Percentiles rank a stretch among this genome's conserved stretches.
Evolutionary conservation across 2,113 vertebrate genomes (phyloP).

Genomic region (Turdus rufiventris): DNA sequence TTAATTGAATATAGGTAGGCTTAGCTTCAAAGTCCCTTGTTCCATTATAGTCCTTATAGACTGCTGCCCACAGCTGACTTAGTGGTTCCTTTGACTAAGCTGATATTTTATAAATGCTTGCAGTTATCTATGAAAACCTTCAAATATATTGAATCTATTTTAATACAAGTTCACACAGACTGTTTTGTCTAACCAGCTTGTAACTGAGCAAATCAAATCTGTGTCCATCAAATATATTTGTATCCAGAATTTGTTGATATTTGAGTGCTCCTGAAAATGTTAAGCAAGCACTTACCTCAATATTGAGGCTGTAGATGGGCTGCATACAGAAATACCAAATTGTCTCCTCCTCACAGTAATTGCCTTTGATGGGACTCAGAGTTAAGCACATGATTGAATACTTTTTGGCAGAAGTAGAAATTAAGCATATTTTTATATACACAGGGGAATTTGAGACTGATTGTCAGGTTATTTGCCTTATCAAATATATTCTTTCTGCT

Average conservation of each 20-base stretch:
- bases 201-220: not conserved
- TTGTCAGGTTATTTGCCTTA: not conserved
- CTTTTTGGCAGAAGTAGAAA: not conserved
- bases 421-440: not conserved
- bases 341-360: not conserved
- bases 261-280: not conserved
- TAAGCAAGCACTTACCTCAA: not conserved
- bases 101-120: not conserved
- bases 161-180: not conserved
- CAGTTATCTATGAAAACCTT: not conserved
- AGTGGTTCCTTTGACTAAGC: not conserved
- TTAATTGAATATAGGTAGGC: not conserved
- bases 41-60: not conserved
- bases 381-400: not conserved
- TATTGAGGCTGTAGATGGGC: not conserved
- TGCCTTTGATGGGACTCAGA: not conserved
- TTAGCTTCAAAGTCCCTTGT: not conserved
- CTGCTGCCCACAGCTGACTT: not conserved
- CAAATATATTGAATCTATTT: not conserved
- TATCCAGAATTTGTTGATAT: not conserved
- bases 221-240: not conserved
- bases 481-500: not conserved
- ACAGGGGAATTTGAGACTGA: not conserved
- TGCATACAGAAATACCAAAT: not conserved
- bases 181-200: not conserved